These are phyloP conservation scores for Hemitrygon akajei DNA, from an alignment of 2,797 vertebrate species.

Conservation along the genomic window DNA sequence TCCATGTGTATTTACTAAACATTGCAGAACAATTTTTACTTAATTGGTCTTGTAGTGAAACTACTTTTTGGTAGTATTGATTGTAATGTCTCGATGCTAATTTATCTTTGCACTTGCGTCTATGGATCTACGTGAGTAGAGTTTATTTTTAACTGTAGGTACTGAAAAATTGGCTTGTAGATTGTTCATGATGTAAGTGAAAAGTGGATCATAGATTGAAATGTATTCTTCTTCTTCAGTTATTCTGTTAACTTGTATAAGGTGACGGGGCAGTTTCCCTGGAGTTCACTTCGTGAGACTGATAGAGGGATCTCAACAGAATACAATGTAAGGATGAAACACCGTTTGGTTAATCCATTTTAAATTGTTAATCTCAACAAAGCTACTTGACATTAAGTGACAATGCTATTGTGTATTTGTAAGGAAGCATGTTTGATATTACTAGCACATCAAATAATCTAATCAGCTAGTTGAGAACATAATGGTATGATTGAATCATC, in stretches of 20 bases:
- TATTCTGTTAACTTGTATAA: conserved; percentile 85
- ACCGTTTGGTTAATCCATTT: neutral
- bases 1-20: neutral
- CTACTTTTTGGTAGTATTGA: neutral
- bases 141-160: neutral
- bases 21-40: neutral
- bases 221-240: conserved; percentile 50
- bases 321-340: conserved; percentile 68
- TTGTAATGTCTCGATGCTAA: neutral
- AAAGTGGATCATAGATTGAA: neutral
- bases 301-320: conserved; percentile 84
- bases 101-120: neutral
- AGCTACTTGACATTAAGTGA: neutral
- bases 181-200: neutral
- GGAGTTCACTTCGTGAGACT: conserved; percentile 93
- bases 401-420: neutral
- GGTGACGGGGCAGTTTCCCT: conserved; percentile 92
- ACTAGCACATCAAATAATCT: neutral
- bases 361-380: neutral
- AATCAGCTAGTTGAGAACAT: neutral
- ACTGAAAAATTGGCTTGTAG: neutral
- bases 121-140: neutral
- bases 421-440: neutral
- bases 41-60: neutral
- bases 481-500: neutral